These are phyloP conservation scores for Mimas tiliae DNA, from an alignment of 2,888 invertebrate genomes.

Conservation along the genomic window DNA sequence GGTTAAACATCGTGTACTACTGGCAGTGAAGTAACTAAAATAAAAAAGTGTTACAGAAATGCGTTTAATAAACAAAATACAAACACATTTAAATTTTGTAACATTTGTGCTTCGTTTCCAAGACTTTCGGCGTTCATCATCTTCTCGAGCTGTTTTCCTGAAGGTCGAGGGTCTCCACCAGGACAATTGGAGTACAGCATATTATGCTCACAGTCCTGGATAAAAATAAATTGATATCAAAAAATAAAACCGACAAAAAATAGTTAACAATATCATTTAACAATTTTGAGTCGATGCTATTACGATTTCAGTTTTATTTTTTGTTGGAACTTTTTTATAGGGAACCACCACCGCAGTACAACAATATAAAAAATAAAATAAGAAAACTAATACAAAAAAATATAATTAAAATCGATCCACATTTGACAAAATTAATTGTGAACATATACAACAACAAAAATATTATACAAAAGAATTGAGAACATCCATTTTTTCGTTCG, in stretches of 20 bases:
- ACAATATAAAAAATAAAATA: no score
- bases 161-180: constrained; percentile 68
- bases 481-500: no score
- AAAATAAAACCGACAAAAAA: not conserved
- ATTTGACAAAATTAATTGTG: no score
- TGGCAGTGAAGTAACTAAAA: not conserved
- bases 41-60: not conserved
- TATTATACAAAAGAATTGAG: no score
- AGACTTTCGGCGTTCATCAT: constrained; percentile 48
- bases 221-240: not conserved
- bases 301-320: no score
- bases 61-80: constrained; percentile 9
- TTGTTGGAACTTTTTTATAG: no score
- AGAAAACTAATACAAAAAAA: no score
- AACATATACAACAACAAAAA: no score
- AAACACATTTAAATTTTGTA: constrained; percentile 4
- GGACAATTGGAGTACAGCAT: constrained; percentile 69
- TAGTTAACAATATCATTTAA: no score
- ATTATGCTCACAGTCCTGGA: constrained; percentile 67
- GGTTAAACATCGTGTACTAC: no score
- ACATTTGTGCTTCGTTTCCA: not conserved
- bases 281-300: no score
- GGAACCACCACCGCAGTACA: no score
- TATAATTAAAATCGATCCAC: not conserved
- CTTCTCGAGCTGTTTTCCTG: constrained; percentile 44